A percentile compares a stretch with the other conserved stretches of the same genome.
phyloP scores from a whole-genome alignment of 2,113 vertebrate genomes.

The Natator depressus region DNA sequence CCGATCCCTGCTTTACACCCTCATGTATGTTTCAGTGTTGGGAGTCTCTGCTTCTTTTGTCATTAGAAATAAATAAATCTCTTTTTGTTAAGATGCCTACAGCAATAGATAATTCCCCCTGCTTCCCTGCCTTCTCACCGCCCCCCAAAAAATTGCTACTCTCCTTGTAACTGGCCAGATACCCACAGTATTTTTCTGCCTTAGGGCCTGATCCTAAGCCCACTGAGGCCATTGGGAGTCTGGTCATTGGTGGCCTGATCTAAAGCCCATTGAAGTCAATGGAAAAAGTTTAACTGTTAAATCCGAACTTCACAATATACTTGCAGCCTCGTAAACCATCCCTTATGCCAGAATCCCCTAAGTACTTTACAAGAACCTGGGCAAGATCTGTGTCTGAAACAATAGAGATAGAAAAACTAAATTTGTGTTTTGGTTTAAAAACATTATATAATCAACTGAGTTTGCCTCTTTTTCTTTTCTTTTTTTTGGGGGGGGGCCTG shows the following conservation, averaged over 20 bases:
- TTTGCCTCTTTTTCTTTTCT: accelerated
- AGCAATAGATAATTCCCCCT: background rate
- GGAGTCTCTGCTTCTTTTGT: background rate
- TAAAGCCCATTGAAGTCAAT: too few relatives aligned
- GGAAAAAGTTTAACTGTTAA: background rate
- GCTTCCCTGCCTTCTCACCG: too few relatives aligned
- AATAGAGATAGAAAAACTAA: background rate
- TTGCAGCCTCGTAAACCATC: background rate
- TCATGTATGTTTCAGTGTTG: background rate
- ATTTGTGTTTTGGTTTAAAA: background rate
- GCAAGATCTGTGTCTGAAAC: background rate
- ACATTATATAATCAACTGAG: background rate
- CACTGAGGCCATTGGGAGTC: background rate
- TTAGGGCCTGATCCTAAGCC: background rate
- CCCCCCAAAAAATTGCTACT: background rate
- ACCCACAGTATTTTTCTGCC: background rate
- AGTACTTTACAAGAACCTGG: background rate
- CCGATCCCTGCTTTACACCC: background rate
- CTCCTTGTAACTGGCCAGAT: background rate
- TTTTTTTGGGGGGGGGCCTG: background rate
- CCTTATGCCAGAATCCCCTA: background rate
- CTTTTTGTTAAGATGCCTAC: background rate
- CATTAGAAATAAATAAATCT: accelerated
- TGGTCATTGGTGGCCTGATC: too few relatives aligned
- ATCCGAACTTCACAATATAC: background rate